Conservation (phyloP, 2,888 invertebrate genomes). For the Mechanitis messenoides region DNA sequence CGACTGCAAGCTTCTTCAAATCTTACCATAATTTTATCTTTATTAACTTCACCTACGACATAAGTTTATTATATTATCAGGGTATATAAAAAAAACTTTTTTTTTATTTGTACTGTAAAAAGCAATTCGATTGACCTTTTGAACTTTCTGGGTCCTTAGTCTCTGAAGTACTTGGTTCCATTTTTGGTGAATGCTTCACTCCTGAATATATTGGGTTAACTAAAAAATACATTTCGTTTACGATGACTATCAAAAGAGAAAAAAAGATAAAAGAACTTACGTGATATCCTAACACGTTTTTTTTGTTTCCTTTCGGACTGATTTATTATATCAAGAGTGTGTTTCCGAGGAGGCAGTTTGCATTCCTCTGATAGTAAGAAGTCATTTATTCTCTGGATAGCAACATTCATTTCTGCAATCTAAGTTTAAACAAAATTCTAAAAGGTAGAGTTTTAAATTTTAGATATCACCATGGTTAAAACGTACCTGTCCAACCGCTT, state of each 20-base stretch:
- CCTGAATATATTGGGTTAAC: conserved; percentile 33
- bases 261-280: conserved; percentile 32
- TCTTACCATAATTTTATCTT: conserved; percentile 43
- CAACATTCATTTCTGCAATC: conserved; percentile 70
- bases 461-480: not conserved
- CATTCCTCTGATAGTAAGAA: conserved; percentile 64
- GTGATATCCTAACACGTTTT: conserved; percentile 57
- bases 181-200: conserved; percentile 16
- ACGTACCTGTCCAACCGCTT: conserved; percentile 66
- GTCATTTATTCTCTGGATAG: conserved; percentile 62
- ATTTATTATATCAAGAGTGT: conserved; percentile 32
- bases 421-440: conserved; percentile 28
- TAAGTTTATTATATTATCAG: not conserved
- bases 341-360: conserved; percentile 42
- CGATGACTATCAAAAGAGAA: not conserved
- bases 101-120: not conserved
- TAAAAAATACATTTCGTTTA: conserved; percentile 20
- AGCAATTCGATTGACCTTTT: conserved; percentile 31
- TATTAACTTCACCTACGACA: conserved; percentile 32
- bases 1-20: conserved; percentile 67
- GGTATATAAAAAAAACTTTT: not conserved
- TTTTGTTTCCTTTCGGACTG: conserved; percentile 34
- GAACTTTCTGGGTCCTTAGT: conserved; percentile 35
- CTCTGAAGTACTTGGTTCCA: conserved; percentile 46
- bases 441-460: too few relatives aligned